Base-by-base conservation (phyloP, 1,140 invertebrate genomes). In the Luehdorfia chinensis region DNA sequence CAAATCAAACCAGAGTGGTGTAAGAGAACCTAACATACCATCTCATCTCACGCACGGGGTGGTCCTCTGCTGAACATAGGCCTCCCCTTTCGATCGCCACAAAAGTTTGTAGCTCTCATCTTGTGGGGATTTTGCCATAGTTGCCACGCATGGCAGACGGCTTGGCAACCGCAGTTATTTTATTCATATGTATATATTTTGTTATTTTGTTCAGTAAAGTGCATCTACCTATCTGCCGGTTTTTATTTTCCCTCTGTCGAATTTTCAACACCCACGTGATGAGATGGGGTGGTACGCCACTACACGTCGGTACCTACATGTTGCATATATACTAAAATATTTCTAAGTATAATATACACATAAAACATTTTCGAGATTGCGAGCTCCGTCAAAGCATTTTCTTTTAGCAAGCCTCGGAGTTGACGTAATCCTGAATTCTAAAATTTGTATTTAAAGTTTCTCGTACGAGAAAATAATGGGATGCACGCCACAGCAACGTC, bases 401-500 rank as follows among this genome's bases (percentile, higher is more conserved):
- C 21, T 25, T 14, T 11, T 12, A 13, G 36, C 19, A 12, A 12
- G 18, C 34, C 21, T 11, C 18, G 18, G 16, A 9, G 1, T 7
- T 7, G 25, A 27, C 36, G 36, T 4, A 25, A 25, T 27, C 36
- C 23, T n/a, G n/a, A n/a, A n/a, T n/a, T n/a, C n/a, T n/a, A n/a
- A 39, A 39, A 39, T 41, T 41, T 41, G 27, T 25, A 41, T 41
- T 41, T 21, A 21, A 41, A 41, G 21, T 41, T 41, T n/a, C 19
- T 25, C 36, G 36, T 13, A 41, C 36, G 36, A 12, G 11, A 41
- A 14, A 41, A 41, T 41, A 41, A 41, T 41, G 36, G 23, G 36
- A 41, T 41, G 36, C 19, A 25, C 14, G 21, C 36, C 21, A 15
- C 36, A 41, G 15, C 34, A 12, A 18, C 23, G 21, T 25, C 21